These are phyloP conservation scores for Villa cingulata DNA, from an alignment of 2,888 invertebrate genomes.

Conservation along the genomic window DNA sequence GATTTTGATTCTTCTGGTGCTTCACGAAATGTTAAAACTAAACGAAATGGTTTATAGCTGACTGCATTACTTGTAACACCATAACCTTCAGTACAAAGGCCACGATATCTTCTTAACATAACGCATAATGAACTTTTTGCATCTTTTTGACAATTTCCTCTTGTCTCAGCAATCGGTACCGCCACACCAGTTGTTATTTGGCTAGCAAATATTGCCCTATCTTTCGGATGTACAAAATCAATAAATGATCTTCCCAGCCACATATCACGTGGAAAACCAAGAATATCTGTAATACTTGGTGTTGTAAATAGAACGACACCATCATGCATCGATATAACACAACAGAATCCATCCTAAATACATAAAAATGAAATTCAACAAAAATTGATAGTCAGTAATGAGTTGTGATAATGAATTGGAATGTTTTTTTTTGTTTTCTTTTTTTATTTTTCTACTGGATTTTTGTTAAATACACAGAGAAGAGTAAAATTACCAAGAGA, in stretches of 20 bases:
- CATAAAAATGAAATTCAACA: not conserved
- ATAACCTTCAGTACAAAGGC: slow-evolving; percentile 45
- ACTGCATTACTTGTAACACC: slow-evolving; percentile 45
- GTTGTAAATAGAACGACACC: slow-evolving; percentile 69
- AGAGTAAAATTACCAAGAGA: too few species aligned
- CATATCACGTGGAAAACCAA: slow-evolving; percentile 71
- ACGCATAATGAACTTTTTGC: slow-evolving; percentile 44
- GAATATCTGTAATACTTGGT: slow-evolving; percentile 47
- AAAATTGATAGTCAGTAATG: too few species aligned
- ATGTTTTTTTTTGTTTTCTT: too few species aligned
- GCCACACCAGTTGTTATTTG: slow-evolving; percentile 56
- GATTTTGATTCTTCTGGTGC: slow-evolving; percentile 37
- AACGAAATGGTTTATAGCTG: slow-evolving; percentile 55
- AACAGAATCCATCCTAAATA: slow-evolving; percentile 56
- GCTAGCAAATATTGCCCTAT: slow-evolving; percentile 56
- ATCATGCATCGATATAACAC: slow-evolving; percentile 70
- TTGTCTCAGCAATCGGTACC: slow-evolving; percentile 42
- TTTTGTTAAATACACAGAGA: too few species aligned
- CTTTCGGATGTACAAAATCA: slow-evolving; percentile 72
- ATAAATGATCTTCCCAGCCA: slow-evolving; percentile 77
- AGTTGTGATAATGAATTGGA: too few species aligned
- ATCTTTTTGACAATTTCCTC: slow-evolving; percentile 34
- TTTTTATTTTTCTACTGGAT: too few species aligned
- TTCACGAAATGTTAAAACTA: slow-evolving; percentile 56
- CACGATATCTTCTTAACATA: slow-evolving; percentile 52